phyloP scores from a whole-genome alignment of 2,888 invertebrate species.

The Alcis repandata region DNA sequence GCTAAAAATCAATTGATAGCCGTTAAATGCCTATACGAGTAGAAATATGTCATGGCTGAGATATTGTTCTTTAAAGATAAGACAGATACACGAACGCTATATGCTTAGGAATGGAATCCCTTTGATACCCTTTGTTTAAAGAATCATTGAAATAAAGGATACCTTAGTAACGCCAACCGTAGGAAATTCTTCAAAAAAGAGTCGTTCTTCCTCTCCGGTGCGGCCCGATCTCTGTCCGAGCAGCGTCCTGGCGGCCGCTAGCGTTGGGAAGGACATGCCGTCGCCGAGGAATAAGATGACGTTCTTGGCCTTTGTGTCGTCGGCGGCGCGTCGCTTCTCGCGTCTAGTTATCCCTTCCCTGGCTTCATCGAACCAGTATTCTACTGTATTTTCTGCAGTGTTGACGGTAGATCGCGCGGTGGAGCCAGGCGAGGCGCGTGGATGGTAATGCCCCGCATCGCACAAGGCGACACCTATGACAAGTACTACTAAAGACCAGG shows the following conservation, averaged over 20 bases:
- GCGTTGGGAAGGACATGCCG: slow-evolving; percentile 90
- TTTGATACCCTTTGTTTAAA: too few species aligned
- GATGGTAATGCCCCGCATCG: background rate
- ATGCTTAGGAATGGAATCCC: too few species aligned
- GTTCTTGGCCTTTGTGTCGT: slow-evolving; percentile 70
- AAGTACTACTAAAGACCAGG: background rate
- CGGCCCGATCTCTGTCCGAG: slow-evolving; percentile 85
- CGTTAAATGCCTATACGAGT: too few species aligned
- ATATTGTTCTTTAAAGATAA: too few species aligned
- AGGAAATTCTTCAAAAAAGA: slow-evolving; percentile 86
- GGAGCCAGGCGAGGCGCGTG: background rate
- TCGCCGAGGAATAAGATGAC: slow-evolving; percentile 91
- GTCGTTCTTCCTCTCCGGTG: slow-evolving; percentile 86
- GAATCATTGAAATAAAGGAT: background rate
- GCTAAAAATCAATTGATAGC: too few species aligned
- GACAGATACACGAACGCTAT: too few species aligned
- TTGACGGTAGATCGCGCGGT: background rate
- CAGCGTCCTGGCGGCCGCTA: slow-evolving; percentile 88
- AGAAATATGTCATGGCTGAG: too few species aligned
- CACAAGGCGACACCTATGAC: background rate
- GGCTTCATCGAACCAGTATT: slow-evolving; percentile 79
- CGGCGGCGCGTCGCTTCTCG: slow-evolving; percentile 50
- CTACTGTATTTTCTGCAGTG: slow-evolving; percentile 46
- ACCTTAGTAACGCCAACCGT: slow-evolving; percentile 1
- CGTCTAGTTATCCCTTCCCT: slow-evolving; percentile 58